These are phyloP conservation scores for Elgaria multicarinata DNA, from an alignment of 2,113 vertebrate genomes.

Conservation along the genomic window DNA sequence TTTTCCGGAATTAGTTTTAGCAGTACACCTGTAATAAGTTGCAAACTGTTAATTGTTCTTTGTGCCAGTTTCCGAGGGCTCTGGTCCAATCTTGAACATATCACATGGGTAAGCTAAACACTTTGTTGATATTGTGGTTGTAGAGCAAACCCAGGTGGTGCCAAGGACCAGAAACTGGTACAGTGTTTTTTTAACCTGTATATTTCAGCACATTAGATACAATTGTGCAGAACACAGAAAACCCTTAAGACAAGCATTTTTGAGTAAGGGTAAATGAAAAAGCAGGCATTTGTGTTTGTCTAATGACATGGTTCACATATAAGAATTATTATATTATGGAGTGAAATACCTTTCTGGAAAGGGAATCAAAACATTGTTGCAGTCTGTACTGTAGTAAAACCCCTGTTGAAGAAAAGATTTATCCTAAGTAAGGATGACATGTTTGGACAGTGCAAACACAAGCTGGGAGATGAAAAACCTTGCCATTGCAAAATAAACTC, in stretches of 20 bases:
- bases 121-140: not conserved
- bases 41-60: not conserved
- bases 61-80: not conserved
- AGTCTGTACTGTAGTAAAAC: not conserved
- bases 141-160: conserved; percentile 35
- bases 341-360: not conserved
- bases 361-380: conserved; percentile 12
- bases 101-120: conserved; percentile 9
- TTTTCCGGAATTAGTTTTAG: not conserved
- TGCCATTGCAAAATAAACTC: conserved; percentile 37
- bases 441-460: conserved; percentile 26
- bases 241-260: no score
- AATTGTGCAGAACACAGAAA: no score
- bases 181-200: conserved; percentile 30
- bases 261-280: not conserved
- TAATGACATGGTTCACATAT: not conserved
- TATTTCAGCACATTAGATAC: not conserved
- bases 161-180: conserved; percentile 49
- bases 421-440: not conserved
- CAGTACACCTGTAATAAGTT: not conserved
- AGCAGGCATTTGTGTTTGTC: not conserved
- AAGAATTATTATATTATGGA: not conserved
- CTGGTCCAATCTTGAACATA: not conserved
- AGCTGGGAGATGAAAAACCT: conserved; percentile 17
- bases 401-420: conserved; percentile 44